Conservation (phyloP, 1,140 invertebrate genomes). For the Meteorus sp. region DNA sequence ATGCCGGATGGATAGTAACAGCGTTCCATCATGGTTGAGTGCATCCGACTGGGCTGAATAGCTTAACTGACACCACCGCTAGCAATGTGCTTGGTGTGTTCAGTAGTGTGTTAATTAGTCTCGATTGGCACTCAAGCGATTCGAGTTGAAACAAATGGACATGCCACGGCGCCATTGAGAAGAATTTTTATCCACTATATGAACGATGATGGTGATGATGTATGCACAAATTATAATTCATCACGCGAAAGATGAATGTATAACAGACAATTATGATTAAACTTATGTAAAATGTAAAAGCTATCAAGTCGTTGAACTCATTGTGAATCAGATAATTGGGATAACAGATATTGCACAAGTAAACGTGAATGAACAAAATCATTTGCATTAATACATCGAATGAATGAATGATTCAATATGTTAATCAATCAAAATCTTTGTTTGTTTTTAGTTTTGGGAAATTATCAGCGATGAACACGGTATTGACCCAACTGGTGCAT, state of each 20-base stretch:
- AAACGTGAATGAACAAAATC: conserved; percentile 12
- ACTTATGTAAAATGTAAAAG: not conserved
- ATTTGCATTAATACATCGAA: conserved; percentile 34
- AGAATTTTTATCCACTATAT: not conserved
- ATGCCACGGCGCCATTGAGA: not conserved
- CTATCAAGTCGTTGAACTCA: not conserved
- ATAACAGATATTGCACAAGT: not conserved
- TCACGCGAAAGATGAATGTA: too few species aligned
- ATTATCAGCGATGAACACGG: conserved; percentile 92
- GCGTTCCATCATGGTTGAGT: conserved; percentile 28
- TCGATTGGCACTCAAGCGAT: conserved; percentile 42
- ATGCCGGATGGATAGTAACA: conserved; percentile 12
- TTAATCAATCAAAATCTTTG: conserved; percentile 8
- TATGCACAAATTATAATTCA: too few species aligned
- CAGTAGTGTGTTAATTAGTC: conserved; percentile 42
- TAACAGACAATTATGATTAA: too few species aligned
- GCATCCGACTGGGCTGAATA: conserved; percentile 26
- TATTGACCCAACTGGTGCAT: conserved; percentile 84
- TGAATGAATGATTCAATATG: not conserved
- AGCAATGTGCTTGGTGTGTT: conserved; percentile 22
- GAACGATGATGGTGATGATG: not conserved
- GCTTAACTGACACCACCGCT: conserved; percentile 8
- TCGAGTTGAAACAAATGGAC: conserved; percentile 23
- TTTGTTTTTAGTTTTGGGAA: conserved; percentile 73
- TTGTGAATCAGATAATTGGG: not conserved